Conservation (phyloP, 2,113 vertebrate species). For the Chrysemys picta region DNA sequence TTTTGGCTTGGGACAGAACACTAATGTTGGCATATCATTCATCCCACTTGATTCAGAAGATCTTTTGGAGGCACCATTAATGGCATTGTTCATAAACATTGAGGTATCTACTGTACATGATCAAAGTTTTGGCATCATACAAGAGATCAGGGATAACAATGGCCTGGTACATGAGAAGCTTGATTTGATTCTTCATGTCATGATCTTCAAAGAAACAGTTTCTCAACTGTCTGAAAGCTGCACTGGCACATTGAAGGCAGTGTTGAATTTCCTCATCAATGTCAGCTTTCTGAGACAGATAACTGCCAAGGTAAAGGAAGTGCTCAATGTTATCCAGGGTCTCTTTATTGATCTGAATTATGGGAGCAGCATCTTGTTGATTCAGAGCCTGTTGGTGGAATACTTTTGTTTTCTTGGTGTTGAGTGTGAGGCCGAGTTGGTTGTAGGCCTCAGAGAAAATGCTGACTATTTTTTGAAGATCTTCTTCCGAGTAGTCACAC, state of each 20-base stretch:
- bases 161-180: neutral
- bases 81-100: neutral
- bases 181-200: neutral
- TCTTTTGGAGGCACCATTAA: neutral
- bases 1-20: neutral
- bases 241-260: neutral
- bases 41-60: neutral
- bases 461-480: neutral
- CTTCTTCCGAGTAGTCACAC: neutral
- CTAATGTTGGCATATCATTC: neutral
- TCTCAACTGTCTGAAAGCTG: neutral
- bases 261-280: neutral
- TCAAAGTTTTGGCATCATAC: neutral
- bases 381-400: neutral
- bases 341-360: neutral
- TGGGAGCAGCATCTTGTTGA: neutral
- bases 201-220: neutral
- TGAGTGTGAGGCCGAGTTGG: neutral
- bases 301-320: neutral
- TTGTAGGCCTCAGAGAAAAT: neutral
- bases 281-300: neutral
- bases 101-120: neutral
- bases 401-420: neutral
- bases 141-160: neutral
- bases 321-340: neutral